These are phyloP conservation scores for Thermophis baileyi DNA, from an alignment of 2,113 vertebrate species.

Conservation along the genomic window DNA sequence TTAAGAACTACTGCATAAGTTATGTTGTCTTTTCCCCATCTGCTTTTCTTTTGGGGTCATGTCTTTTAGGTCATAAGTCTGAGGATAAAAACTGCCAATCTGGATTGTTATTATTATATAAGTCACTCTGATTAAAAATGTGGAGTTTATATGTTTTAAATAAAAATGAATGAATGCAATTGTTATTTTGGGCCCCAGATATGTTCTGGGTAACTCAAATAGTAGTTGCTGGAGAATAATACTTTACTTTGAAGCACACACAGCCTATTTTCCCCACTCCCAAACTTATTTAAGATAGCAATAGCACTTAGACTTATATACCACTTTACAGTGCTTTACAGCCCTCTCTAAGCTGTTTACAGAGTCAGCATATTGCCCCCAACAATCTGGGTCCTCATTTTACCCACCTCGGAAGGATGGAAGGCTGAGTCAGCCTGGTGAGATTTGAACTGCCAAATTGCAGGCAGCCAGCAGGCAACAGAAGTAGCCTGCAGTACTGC, in stretches of 20 bases:
- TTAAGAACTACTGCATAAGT: neutral
- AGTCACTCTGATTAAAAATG: neutral
- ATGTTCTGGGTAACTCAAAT: neutral
- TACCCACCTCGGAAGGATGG: no score
- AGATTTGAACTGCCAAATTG: no score
- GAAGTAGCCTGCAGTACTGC: no score
- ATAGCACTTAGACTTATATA: no score
- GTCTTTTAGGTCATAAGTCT: neutral
- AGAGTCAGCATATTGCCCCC: no score
- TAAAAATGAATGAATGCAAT: neutral
- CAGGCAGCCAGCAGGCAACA: no score
- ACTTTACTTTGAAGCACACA: neutral
- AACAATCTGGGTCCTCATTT: no score
- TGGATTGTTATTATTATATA: neutral
- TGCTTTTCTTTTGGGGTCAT: neutral
- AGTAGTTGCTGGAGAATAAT: neutral
- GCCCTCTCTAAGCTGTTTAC: no score
- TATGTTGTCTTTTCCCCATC: neutral
- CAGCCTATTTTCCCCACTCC: neutral
- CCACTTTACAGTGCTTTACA: no score
- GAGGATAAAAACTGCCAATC: neutral
- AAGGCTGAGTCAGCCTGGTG: no score
- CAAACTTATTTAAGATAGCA: neutral
- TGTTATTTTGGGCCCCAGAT: neutral
- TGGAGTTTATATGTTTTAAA: neutral